Evolutionary conservation across 92 coral and sea anemone species (phyloP).

Genomic region (Phenganax marumi): DNA sequence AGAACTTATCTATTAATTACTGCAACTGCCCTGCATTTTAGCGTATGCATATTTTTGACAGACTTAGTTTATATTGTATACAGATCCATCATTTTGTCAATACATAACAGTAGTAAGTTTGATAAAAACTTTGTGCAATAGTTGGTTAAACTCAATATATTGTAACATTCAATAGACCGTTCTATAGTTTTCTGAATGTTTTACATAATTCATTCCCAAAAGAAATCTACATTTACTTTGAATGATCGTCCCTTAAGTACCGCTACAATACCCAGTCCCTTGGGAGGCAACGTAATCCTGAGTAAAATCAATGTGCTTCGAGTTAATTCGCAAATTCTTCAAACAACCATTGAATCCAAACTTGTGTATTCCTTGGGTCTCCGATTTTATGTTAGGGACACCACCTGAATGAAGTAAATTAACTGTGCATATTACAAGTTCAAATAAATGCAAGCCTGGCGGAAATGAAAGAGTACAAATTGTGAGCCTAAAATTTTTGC

Average conservation of each 20-base stretch:
- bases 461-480: too few relatives aligned
- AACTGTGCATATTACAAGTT: too few relatives aligned
- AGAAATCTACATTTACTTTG: too few relatives aligned
- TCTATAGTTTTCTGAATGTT: neutral
- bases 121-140: too few relatives aligned
- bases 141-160: neutral
- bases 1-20: too few relatives aligned
- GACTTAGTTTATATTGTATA: too few relatives aligned
- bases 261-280: constrained; percentile 4
- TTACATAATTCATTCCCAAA: neutral
- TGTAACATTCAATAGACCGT: neutral
- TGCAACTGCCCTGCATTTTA: too few relatives aligned
- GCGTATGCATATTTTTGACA: too few relatives aligned
- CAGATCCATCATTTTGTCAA: too few relatives aligned
- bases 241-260: neutral
- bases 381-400: neutral
- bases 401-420: constrained; percentile 8
- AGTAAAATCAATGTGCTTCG: constrained; percentile 10
- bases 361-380: neutral
- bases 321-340: constrained; percentile 2
- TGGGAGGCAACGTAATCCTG: constrained; percentile 1
- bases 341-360: constrained; percentile 10
- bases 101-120: too few relatives aligned
- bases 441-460: too few relatives aligned
- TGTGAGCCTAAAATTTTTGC: too few relatives aligned